phyloP scores from a whole-genome alignment of 2,113 vertebrate genomes.

The Dipodomys spectabilis region DNA sequence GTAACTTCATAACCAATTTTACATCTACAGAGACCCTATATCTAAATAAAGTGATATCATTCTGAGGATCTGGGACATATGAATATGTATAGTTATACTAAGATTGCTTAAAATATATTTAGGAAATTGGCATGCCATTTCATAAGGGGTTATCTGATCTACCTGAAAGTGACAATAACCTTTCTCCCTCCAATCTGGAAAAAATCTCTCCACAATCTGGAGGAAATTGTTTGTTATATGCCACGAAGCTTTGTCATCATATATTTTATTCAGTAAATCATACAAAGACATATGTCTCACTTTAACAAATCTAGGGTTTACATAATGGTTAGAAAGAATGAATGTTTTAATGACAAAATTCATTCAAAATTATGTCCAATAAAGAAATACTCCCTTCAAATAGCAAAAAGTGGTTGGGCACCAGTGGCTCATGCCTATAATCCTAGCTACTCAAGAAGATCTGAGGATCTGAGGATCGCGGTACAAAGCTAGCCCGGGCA shows the following conservation, averaged over 20 bases:
- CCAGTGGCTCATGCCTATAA: no score
- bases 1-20: background rate
- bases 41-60: background rate
- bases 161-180: background rate
- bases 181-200: background rate
- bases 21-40: background rate
- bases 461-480: no score
- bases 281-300: background rate
- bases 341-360: background rate
- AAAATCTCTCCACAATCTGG: background rate
- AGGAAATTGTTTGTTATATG: background rate
- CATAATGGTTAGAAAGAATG: background rate
- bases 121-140: background rate
- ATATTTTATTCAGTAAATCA: conserved; percentile 17
- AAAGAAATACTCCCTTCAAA: background rate
- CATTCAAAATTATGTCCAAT: background rate
- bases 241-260: background rate
- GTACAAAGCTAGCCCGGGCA: no score
- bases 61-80: background rate
- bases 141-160: background rate
- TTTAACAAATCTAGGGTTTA: background rate
- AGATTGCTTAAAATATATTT: background rate
- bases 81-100: background rate
- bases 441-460: no score
- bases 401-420: no score